These are phyloP conservation scores for Pantala flavescens DNA, from an alignment of 1,140 invertebrate species.

Conservation along the genomic window DNA sequence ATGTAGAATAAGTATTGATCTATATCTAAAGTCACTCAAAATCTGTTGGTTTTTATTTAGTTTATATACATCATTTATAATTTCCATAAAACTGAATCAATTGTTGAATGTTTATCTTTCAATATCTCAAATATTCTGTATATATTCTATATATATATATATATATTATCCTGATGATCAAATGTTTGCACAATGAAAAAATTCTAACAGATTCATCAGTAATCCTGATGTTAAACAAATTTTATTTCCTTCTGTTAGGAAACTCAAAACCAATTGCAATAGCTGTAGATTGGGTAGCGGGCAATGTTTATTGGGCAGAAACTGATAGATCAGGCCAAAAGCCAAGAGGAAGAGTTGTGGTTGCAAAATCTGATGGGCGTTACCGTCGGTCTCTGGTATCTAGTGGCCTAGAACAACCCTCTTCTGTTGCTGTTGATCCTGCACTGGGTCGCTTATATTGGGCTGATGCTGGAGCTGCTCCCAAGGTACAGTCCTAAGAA, in stretches of 20 bases:
- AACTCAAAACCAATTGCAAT: slow-evolving; percentile 71
- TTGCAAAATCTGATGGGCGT: slow-evolving; percentile 78
- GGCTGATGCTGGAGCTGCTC: slow-evolving; percentile 72
- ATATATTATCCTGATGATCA: too few relatives aligned
- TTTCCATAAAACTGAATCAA: too few relatives aligned
- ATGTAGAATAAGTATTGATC: too few relatives aligned
- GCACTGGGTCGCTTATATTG: slow-evolving; percentile 77
- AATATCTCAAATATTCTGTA: too few relatives aligned
- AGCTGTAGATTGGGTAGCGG: slow-evolving; percentile 83
- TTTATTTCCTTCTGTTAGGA: slow-evolving; percentile 31
- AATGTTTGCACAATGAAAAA: too few relatives aligned
- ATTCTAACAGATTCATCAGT: too few relatives aligned
- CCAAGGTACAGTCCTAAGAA: slow-evolving; percentile 39
- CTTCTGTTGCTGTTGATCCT: slow-evolving; percentile 79
- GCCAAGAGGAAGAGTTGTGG: slow-evolving; percentile 58
- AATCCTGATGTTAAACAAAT: background rate
- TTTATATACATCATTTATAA: too few relatives aligned
- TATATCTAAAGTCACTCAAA: background rate
- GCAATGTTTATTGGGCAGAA: slow-evolving; percentile 92
- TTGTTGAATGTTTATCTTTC: too few relatives aligned
- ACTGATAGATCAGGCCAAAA: slow-evolving; percentile 48
- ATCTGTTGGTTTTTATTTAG: too few relatives aligned
- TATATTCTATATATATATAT: too few relatives aligned
- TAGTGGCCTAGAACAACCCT: slow-evolving; percentile 62
- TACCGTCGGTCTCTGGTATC: slow-evolving; percentile 65